phyloP scores from a whole-genome alignment of 2,797 vertebrate genomes.

The Enteromius treurensis region DNA sequence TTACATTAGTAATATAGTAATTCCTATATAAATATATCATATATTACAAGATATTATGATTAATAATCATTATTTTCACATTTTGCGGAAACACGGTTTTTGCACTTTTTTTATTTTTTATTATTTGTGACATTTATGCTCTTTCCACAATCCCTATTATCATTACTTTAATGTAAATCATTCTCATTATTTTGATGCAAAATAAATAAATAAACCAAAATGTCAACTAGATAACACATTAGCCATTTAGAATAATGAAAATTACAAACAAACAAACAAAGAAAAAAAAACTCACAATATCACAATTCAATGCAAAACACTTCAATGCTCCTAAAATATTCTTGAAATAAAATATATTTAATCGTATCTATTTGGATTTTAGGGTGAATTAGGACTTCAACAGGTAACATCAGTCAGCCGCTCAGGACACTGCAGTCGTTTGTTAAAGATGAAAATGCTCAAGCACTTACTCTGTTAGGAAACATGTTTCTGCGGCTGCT shows the following conservation, averaged over 20 bases:
- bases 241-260: background rate
- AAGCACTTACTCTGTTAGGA: conserved; percentile 65
- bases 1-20: background rate
- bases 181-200: background rate
- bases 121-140: background rate
- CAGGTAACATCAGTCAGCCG: background rate
- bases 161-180: background rate
- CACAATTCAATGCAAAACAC: background rate
- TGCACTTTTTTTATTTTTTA: background rate
- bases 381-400: background rate
- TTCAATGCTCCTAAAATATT: background rate
- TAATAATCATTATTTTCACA: too few relatives aligned
- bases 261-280: background rate
- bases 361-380: background rate
- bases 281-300: background rate
- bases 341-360: background rate
- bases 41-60: background rate
- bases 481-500: conserved; percentile 1
- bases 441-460: background rate
- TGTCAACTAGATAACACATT: background rate
- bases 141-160: background rate
- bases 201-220: background rate
- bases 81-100: too few relatives aligned
- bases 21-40: background rate
- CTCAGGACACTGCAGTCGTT: background rate